phyloP scores from a whole-genome alignment of 2,888 invertebrate genomes.

The Prionchulus punctatus region DNA sequence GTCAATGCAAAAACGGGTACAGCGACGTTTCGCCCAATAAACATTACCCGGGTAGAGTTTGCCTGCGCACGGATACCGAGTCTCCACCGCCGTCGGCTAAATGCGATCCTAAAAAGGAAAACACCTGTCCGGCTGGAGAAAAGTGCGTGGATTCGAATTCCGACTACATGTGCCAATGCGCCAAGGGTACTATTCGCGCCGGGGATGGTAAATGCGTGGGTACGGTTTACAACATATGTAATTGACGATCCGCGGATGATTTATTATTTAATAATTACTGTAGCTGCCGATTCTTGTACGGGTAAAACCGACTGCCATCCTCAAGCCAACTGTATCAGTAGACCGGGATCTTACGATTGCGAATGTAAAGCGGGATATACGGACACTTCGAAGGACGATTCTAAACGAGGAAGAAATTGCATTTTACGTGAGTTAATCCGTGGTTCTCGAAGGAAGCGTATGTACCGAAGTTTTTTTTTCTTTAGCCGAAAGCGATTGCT shows the following conservation, averaged over 20 bases:
- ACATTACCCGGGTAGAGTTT: conserved; percentile 26
- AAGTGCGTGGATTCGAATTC: conserved; percentile 19
- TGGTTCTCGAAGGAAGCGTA: background rate
- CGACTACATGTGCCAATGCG: conserved; percentile 24
- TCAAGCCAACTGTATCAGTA: background rate
- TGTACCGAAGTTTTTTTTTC: background rate
- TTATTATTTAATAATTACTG: no score
- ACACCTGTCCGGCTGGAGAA: conserved; percentile 16
- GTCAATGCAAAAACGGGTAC: conserved; percentile 65
- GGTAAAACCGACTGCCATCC: conserved; percentile 11
- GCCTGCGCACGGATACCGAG: conserved; percentile 6
- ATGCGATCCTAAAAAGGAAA: conserved; percentile 13
- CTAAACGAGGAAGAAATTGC: conserved; percentile 19
- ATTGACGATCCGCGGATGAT: no score
- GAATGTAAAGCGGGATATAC: background rate
- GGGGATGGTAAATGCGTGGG: conserved; percentile 27
- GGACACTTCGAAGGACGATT: background rate
- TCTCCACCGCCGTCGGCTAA: background rate
- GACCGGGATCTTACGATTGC: background rate
- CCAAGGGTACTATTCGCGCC: conserved; percentile 22
- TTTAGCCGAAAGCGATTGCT: conserved; percentile 4
- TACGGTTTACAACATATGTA: conserved; percentile 7
- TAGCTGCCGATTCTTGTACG: conserved; percentile 20
- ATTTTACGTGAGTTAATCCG: conserved; percentile 23
- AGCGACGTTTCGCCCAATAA: conserved; percentile 42